Evolutionary conservation across 2,888 invertebrate genomes (phyloP).

Genomic region (Macrosoma leucophasiata): DNA sequence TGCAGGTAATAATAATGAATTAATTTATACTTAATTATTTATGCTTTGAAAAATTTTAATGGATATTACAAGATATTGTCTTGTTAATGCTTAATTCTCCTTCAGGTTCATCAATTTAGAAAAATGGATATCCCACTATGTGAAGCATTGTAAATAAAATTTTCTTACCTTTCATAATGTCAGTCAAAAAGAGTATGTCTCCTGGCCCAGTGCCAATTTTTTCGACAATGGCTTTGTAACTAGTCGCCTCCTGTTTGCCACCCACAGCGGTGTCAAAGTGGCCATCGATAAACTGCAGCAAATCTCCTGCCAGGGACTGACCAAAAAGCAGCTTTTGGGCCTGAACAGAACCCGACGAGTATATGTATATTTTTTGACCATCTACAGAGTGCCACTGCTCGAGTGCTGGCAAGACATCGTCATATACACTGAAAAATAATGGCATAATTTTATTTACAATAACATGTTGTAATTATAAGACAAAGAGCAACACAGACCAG

Average conservation of each 20-base stretch:
- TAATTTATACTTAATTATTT: too few relatives aligned
- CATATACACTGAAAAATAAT: conserved; percentile 82
- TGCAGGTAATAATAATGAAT: too few relatives aligned
- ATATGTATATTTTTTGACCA: conserved; percentile 84
- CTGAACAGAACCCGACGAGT: conserved; percentile 93
- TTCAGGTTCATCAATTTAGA: too few relatives aligned
- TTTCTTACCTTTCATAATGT: conserved; percentile 84
- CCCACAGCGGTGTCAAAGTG: conserved; percentile 94
- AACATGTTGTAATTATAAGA: too few relatives aligned
- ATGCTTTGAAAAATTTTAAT: too few relatives aligned
- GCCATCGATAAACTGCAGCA: conserved; percentile 81
- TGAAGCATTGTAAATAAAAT: too few relatives aligned
- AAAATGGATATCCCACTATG: too few relatives aligned
- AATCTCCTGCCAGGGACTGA: conserved; percentile 84
- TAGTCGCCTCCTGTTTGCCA: conserved; percentile 83
- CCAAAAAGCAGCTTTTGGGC: conserved; percentile 92
- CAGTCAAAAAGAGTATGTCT: conserved; percentile 90
- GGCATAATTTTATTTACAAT: too few relatives aligned
- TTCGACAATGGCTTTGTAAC: conserved; percentile 86
- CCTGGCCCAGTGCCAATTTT: conserved; percentile 78
- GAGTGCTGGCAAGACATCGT: conserved; percentile 87
- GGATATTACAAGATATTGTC: too few relatives aligned
- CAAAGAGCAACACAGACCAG: too few relatives aligned
- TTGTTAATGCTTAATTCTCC: too few relatives aligned
- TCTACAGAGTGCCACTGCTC: conserved; percentile 82